Evolutionary conservation across 2,113 vertebrate species (phyloP).

Genomic region (Micromys minutus): DNA sequence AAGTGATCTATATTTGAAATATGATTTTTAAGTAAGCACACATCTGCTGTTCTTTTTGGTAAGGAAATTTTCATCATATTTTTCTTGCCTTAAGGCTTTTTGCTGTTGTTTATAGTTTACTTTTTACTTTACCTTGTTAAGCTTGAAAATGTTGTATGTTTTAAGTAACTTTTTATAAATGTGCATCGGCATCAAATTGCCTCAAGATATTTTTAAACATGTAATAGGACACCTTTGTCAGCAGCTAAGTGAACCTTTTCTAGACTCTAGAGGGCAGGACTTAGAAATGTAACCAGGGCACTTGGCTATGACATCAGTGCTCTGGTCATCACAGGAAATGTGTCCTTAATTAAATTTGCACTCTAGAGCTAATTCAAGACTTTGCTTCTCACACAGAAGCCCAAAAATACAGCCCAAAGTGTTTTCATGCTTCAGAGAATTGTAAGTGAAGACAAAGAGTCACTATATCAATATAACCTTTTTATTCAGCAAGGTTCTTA

Average conservation of each 20-base stretch:
- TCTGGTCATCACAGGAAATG: constrained; percentile 66
- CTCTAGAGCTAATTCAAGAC: constrained; percentile 71
- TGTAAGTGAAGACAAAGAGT: constrained; percentile 62
- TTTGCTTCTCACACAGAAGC: constrained; percentile 77
- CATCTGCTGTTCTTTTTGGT: background rate
- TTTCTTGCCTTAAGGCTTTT: constrained; percentile 26
- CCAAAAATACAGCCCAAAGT: constrained; percentile 74
- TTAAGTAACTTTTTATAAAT: constrained; percentile 37
- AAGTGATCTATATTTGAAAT: background rate
- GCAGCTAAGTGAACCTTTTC: constrained; percentile 48
- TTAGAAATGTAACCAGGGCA: constrained; percentile 59
- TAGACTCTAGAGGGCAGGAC: constrained; percentile 49
- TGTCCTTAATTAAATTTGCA: constrained; percentile 79
- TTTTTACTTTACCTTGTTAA: constrained; percentile 19
- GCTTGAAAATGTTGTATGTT: constrained; percentile 17
- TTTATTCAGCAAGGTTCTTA: constrained; percentile 67
- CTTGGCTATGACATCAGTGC: constrained; percentile 73
- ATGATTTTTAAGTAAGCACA: background rate
- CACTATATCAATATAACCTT: constrained; percentile 52
- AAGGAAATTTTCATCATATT: constrained; percentile 48
- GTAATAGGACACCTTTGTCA: constrained; percentile 60
- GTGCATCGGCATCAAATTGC: constrained; percentile 1
- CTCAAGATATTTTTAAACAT: constrained; percentile 54
- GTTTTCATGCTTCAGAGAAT: constrained; percentile 73
- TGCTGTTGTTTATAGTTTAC: background rate